Evolutionary conservation across 2,888 invertebrate genomes (phyloP).

Genomic region (Amaurobius ferox): DNA sequence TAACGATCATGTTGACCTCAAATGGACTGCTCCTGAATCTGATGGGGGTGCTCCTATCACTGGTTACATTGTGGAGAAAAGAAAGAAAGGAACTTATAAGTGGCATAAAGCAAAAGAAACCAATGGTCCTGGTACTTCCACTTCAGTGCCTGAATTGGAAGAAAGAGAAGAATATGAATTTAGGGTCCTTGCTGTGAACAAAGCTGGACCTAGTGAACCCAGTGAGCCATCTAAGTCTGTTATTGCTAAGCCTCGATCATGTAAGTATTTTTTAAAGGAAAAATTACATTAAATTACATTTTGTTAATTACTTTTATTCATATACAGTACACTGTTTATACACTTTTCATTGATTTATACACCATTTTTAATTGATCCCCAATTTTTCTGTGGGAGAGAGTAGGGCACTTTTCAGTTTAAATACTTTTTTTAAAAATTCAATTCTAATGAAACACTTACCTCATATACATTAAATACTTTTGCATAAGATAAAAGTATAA

Average conservation of each 20-base stretch:
- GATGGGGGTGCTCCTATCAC: slow-evolving; percentile 92
- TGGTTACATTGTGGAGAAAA: slow-evolving; percentile 90
- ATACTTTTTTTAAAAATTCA: too few relatives aligned
- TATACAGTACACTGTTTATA: too few relatives aligned
- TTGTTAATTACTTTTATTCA: too few relatives aligned
- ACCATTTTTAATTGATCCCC: too few relatives aligned
- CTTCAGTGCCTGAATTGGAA: slow-evolving; percentile 90
- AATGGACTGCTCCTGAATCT: slow-evolving; percentile 93
- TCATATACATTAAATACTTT: too few relatives aligned
- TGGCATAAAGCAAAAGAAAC: slow-evolving; percentile 96
- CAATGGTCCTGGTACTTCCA: slow-evolving; percentile 92
- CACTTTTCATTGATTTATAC: too few relatives aligned
- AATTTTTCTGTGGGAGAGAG: too few relatives aligned
- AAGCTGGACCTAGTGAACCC: slow-evolving; percentile 78
- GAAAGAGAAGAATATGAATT: slow-evolving; percentile 82
- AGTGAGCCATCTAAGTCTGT: slow-evolving; percentile 85
- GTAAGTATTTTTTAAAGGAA: slow-evolving; percentile 76
- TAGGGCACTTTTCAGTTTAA: too few relatives aligned
- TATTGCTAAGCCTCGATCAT: slow-evolving; percentile 87
- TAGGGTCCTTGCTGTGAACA: slow-evolving; percentile 78
- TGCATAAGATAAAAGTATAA: too few relatives aligned
- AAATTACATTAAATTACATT: too few relatives aligned
- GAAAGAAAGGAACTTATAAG: slow-evolving; percentile 63
- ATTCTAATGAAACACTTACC: too few relatives aligned
- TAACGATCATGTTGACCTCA: slow-evolving; percentile 94